Evolutionary conservation across 2,113 vertebrate species (phyloP), one percentile per base, ranked within the genome.

Genomic region (Reinhardtius hippoglossoides): DNA sequence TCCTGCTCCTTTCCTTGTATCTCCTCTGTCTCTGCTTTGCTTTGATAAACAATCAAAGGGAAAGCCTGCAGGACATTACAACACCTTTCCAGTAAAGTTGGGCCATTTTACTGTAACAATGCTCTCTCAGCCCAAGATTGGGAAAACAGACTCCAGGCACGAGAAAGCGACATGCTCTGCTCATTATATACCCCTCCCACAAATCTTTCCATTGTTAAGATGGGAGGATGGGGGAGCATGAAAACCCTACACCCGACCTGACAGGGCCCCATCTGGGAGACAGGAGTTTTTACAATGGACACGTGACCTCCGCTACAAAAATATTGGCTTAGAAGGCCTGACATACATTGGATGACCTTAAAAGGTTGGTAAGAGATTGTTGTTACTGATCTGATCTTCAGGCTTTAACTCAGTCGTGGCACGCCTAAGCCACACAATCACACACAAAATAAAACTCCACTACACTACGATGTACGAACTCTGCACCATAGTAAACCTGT

Each of bases 151-250:
- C 67, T 57, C 60, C 15, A 1, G 5, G 74, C 61, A 74, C 71
- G 72, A 84, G 75, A 64, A 78, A 83, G 77, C 26, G 26, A 83
- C 77, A 86, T 52, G 70, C 78, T 83, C 55, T 58, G 69, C 82
- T 81, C 80, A 85, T 87, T 79, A 82, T 52, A 61, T 10, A 54
- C 75, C 71, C 83, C 77, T 74, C 81, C 81, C 74, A 64, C 66
- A 27, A 60, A 59, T 56, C 37, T 72, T 89, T 87, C 81, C 84
- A 92, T 88, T 89, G 91, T 91, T 81, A 86, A 67, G 71, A 74
- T 58, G 54, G n/a, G n/a, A n/a, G n/a, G 63, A 78, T 37, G 60
- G 62, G 52, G 20, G 68, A 68, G 55, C 16, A 46, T 67, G 46
- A 74, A 85, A 78, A 62, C 27, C 66, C 37, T 46, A 74, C 83